Evolutionary conservation across 2,797 vertebrate species (phyloP).

Genomic region (Dromococcyx pavoninus): DNA sequence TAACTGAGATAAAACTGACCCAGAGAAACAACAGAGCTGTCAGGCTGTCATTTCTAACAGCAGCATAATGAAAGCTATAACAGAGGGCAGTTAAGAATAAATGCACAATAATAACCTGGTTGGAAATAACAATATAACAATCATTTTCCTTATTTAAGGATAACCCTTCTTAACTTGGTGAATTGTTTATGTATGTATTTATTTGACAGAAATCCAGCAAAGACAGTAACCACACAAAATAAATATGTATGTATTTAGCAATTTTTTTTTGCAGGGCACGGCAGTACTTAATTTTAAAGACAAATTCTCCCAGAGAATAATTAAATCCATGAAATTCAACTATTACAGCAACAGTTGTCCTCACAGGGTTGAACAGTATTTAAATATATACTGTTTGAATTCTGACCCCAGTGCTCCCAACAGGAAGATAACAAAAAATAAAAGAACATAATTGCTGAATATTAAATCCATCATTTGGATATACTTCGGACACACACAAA

Average conservation of each 20-base stretch:
- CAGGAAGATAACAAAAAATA: background rate
- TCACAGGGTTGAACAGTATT: background rate
- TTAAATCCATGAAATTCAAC: background rate
- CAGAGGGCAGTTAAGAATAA: slow-evolving; percentile 13
- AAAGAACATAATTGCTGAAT: background rate
- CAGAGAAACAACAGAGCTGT: slow-evolving; percentile 28
- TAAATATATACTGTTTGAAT: background rate
- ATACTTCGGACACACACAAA: background rate
- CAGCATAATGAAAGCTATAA: slow-evolving; percentile 7
- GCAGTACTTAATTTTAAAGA: background rate
- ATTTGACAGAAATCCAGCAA: background rate
- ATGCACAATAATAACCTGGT: background rate
- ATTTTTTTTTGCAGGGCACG: background rate
- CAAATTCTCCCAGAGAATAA: background rate
- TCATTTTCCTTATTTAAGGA: slow-evolving; percentile 13
- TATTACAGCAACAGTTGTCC: background rate
- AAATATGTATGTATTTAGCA: background rate
- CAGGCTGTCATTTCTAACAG: slow-evolving; percentile 30
- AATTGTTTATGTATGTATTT: slow-evolving; percentile 23
- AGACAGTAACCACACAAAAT: background rate
- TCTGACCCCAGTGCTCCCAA: background rate
- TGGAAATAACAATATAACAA: slow-evolving; percentile 18
- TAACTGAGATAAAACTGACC: slow-evolving; percentile 47
- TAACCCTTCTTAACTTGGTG: slow-evolving; percentile 1
- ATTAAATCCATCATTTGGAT: background rate